These are phyloP conservation scores for Bellardia pandia DNA, from an alignment of 2,888 invertebrate genomes.

Conservation along the genomic window DNA sequence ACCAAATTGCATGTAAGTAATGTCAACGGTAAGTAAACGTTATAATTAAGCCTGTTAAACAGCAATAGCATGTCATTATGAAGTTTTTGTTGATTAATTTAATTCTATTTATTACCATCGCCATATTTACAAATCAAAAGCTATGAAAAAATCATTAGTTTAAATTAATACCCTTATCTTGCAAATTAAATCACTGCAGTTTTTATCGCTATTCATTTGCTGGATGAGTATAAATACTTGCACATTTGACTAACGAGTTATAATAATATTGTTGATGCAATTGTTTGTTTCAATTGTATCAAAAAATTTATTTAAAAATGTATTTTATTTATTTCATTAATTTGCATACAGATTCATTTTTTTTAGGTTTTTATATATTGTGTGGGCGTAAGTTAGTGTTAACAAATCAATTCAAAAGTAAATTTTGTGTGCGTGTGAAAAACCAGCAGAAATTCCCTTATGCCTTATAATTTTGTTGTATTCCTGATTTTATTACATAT, in stretches of 20 bases:
- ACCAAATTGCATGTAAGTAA: too few relatives aligned
- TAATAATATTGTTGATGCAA: constrained; percentile 6
- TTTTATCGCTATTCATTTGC: neutral
- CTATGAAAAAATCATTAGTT: too few relatives aligned
- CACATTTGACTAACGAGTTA: neutral
- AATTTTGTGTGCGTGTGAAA: too few relatives aligned
- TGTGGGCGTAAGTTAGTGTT: neutral
- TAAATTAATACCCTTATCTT: neutral
- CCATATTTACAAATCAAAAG: too few relatives aligned
- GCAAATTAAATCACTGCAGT: neutral
- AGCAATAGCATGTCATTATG: too few relatives aligned
- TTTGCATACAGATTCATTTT: constrained; percentile 9
- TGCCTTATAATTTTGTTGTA: neutral
- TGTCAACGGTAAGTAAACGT: too few relatives aligned
- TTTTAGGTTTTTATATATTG: neutral
- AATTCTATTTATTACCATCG: too few relatives aligned
- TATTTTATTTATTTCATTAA: neutral
- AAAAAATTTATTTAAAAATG: neutral
- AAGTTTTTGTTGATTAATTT: too few relatives aligned
- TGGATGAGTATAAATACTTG: neutral
- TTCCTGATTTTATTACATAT: neutral
- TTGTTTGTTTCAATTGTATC: neutral
- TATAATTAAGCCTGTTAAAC: too few relatives aligned
- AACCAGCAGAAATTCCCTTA: neutral
- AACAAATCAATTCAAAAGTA: neutral